These are phyloP conservation scores for Meriones unguiculatus DNA, from an alignment of 2,113 vertebrate genomes.

Conservation along the genomic window DNA sequence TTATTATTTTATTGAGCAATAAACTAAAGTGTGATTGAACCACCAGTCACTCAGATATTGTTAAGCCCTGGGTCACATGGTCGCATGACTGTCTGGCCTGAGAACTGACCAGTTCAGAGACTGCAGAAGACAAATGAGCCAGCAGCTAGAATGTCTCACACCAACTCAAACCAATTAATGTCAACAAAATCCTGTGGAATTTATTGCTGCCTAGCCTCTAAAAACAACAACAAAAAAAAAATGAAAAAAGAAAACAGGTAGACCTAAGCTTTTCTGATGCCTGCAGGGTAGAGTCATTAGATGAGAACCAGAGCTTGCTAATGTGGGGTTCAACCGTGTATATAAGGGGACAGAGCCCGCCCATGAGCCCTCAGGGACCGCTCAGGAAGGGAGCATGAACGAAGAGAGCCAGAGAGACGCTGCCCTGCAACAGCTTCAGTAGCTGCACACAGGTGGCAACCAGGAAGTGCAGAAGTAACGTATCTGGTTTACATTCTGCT, in stretches of 20 bases:
- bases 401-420: neutral
- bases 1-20: constrained; percentile 85
- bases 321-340: neutral
- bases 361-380: neutral
- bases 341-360: neutral
- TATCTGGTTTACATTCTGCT: neutral
- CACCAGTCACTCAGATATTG: constrained; percentile 78
- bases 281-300: constrained; percentile 82
- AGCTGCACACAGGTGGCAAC: neutral
- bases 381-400: neutral
- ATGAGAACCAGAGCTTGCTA: constrained; percentile 74
- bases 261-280: constrained; percentile 79
- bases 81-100: constrained; percentile 76
- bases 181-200: constrained; percentile 80
- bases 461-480: neutral
- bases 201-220: constrained; percentile 80
- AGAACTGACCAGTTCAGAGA: constrained; percentile 71
- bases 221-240: constrained; percentile 42
- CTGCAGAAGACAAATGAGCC: constrained; percentile 74
- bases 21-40: constrained; percentile 81
- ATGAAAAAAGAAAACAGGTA: neutral
- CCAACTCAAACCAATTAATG: constrained; percentile 83
- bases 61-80: constrained; percentile 84
- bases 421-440: neutral
- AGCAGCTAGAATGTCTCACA: constrained; percentile 80